Base-by-base conservation (phyloP, 2,797 vertebrate species). In the Sciurus vulgaris region DNA sequence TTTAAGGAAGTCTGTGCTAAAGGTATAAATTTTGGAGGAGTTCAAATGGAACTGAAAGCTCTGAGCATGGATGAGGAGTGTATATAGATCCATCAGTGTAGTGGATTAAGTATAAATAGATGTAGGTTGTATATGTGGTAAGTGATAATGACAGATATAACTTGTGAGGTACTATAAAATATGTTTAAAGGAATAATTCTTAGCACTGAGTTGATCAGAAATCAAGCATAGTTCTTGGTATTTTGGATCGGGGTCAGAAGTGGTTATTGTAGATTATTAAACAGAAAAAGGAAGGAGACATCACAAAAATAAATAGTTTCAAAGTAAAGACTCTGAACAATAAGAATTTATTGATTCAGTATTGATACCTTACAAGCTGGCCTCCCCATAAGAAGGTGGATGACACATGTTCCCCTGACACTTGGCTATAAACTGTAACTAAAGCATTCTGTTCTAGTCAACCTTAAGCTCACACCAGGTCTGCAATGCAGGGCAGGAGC, bases 281-380 rank as follows among this genome's bases (percentile, higher is more conserved):
- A 59, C 67, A 35, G 15, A n/a, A 95, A 86, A 86, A 63, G 18
- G 12, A 89, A 63, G 18, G 15, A 35, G 3, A 51, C 1, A 81
- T 82, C 22, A 65, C 2, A 67, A 76, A 72, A 30, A 95, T 56
- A 56, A 61, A 70, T 54, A 70, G 73, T 54, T 90, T 59, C 35
- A 91, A 73, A 91, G 44, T n/a, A 85, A 87, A 96, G 35, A 74
- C 14, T 67, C 63, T n/a, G 35, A 94, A n/a, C 93, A 9, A 76
- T 20, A 65, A 70, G 38, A 63, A 22, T 49, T 78, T 65, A 67
- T 33, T 38, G 38, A 82, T 38, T 83, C 70, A 77, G 35, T n/a
- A 70, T 44, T 67, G 44, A 78, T 22, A 70, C 3, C 38, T 77
- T 61, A 10, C 20, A 72, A 18, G 24, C n/a, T 92, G n/a, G 11